Base-by-base conservation (phyloP, 2,888 invertebrate species). In the Pammene aurita region DNA sequence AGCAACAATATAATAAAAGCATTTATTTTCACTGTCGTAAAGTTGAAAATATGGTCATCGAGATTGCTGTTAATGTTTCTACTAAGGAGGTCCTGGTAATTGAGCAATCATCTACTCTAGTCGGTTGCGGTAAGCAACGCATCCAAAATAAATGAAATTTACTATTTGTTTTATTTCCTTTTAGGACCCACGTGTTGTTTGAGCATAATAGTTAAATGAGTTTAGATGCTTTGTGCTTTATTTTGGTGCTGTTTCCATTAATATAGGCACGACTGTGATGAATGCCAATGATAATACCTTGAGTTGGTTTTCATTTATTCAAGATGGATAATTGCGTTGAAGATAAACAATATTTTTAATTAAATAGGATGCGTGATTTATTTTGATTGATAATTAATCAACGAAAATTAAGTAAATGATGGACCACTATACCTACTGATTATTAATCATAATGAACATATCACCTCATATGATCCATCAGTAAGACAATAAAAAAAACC, bases 21-120 rank as follows among this genome's bases (percentile, higher is more conserved):
- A 78, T 85, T 84, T 90, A 88, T 86, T 78, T 70, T 74, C 75
- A 81, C 77, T 72, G 75, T 74, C 75, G 77, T 91, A 91, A 85
- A 85, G 90, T 89, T 77, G 81, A 87, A 82, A 88, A 84, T 90
- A 77, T 79, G 74, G 76, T 77, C 75, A 76, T 75, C 69, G 73
- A 74, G 74, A 78, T 78, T 77, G 81, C 79, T 82, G 84, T 83
- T 86, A 87, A 84, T 87, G 84, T 83, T 84, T 90, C 91, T 84
- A 88, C 92, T 91, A 91, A 91, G 91, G 91, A 92, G 92, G 92
- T 92, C 92, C 88, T 86, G 83, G 88, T 92, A 91, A 92, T 92
- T 91, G 92, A 92, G 91, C 92, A 92, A 92, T 92, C 89, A 90
- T 90, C 89, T 90, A 87, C 89, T 90, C 90, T 88, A 90, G 86